These are phyloP conservation scores for Harpegnathos saltator DNA, from an alignment of 1,140 invertebrate genomes.

Conservation along the genomic window DNA sequence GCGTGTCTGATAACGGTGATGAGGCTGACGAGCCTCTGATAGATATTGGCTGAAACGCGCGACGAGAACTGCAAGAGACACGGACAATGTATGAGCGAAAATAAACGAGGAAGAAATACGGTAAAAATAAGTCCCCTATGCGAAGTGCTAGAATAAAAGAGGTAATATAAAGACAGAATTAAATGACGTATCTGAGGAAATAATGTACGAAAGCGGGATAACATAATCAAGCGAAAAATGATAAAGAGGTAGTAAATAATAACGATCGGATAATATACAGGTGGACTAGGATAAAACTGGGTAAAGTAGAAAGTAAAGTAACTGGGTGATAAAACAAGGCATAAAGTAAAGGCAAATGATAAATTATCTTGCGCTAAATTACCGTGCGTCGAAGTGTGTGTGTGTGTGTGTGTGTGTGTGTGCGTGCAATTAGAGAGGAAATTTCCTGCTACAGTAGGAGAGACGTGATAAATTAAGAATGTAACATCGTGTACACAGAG, in stretches of 20 bases:
- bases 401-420: background rate
- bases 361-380: background rate
- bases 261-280: background rate
- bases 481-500: slow-evolving; percentile 10
- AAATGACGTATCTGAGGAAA: no score
- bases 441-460: background rate
- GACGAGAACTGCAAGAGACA: background rate
- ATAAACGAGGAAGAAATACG: background rate
- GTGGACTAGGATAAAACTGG: background rate
- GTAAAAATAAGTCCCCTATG: no score
- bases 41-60: background rate
- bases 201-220: background rate
- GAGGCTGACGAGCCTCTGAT: slow-evolving; percentile 1
- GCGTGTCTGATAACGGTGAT: slow-evolving; percentile 34
- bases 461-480: slow-evolving; percentile 12
- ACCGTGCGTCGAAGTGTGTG: no score
- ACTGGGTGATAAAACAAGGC: background rate
- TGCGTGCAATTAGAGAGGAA: background rate
- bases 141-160: no score
- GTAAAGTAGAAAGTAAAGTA: background rate
- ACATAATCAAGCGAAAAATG: background rate
- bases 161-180: no score
- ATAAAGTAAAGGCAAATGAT: background rate
- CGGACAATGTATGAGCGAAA: background rate
- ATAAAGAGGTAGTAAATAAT: background rate